These are phyloP conservation scores for Copidosoma aretas DNA, from an alignment of 2,888 invertebrate species.

Conservation along the genomic window DNA sequence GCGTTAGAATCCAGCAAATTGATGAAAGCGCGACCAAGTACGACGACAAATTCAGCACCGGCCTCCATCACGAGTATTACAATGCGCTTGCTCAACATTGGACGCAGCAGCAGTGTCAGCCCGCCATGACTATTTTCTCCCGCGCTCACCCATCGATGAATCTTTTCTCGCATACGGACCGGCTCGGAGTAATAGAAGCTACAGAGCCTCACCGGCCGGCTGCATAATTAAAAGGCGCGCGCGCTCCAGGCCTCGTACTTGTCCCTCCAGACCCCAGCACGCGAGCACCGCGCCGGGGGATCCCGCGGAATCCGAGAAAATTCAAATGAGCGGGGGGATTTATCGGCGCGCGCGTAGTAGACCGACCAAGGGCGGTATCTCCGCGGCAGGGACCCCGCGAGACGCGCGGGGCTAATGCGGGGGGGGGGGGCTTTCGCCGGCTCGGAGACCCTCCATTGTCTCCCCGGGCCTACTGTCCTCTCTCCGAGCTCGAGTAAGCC, in stretches of 20 bases:
- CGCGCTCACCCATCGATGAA: too few relatives aligned
- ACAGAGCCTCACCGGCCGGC: too few relatives aligned
- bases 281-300: conserved; percentile 4
- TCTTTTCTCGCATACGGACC: too few relatives aligned
- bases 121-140: too few relatives aligned
- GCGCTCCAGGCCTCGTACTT: too few relatives aligned
- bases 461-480: conserved; percentile 25
- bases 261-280: too few relatives aligned
- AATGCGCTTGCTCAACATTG: too few relatives aligned
- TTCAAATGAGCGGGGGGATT: conserved; percentile 25
- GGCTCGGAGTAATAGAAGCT: too few relatives aligned
- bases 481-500: conserved; percentile 33
- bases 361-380: conserved; percentile 7
- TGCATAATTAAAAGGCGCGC: too few relatives aligned
- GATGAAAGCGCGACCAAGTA: conserved; percentile 7
- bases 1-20: not conserved
- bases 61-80: too few relatives aligned
- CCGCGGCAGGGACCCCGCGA: conserved; percentile 6
- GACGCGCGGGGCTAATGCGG: not conserved
- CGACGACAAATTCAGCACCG: conserved; percentile 1
- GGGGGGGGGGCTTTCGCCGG: not conserved
- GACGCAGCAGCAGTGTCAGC: too few relatives aligned
- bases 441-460: conserved; percentile 29
- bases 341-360: not conserved
- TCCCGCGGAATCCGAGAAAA: conserved; percentile 31